These are phyloP conservation scores for western clawed frog (Xenopus tropicalis) DNA, from an alignment of 2,113 vertebrate genomes.

Conservation along the genomic window UCB_Xtro_10.0 CM004449.2:102237001-102237500, in stretches of 20 bases:
- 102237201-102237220: slow-evolving; percentile 47
- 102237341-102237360: slow-evolving; percentile 10
- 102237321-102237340: slow-evolving; percentile 47
- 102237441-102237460: slow-evolving; percentile 34
- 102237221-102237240: slow-evolving; percentile 46
- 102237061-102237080: too few species aligned
- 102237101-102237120: not conserved
- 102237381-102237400: slow-evolving; percentile 9
- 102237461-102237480: slow-evolving; percentile 28
- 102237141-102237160: slow-evolving; percentile 48
- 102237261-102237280: slow-evolving; percentile 52
- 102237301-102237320: slow-evolving; percentile 49
- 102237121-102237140: slow-evolving; percentile 22
- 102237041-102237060: too few species aligned
- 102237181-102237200: slow-evolving; percentile 47
- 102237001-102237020: too few species aligned
- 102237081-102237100: too few species aligned
- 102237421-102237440: slow-evolving; percentile 30
- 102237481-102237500: slow-evolving; percentile 8
- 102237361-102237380: slow-evolving; percentile 6
- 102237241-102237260: slow-evolving; percentile 47
- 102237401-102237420: slow-evolving; percentile 21
- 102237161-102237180: slow-evolving; percentile 50
- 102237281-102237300: slow-evolving; percentile 35
- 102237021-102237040: too few species aligned